Percentiles rank a stretch among this genome's conserved stretches.
Evolutionary conservation across 1,140 invertebrate genomes (phyloP).

Genomic region (Sarcophaga peregrina): DNA sequence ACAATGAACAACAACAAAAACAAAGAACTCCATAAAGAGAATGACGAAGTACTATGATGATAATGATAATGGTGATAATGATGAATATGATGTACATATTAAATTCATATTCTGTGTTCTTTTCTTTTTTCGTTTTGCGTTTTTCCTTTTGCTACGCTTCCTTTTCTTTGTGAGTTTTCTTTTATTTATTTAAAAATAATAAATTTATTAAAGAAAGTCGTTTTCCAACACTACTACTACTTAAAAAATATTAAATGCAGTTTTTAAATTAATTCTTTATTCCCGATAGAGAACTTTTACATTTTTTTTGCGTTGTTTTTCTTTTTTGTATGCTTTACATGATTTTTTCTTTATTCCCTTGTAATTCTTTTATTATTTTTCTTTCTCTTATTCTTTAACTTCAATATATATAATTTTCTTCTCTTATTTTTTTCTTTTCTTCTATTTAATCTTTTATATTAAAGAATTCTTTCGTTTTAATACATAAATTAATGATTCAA

Average conservation of each 20-base stretch:
- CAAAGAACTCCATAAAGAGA: constrained; percentile 30
- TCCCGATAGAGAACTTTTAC: neutral
- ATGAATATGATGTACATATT: constrained; percentile 15
- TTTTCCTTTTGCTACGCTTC: neutral
- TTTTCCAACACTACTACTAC: neutral
- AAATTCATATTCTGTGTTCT: constrained; percentile 35
- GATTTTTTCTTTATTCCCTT: neutral
- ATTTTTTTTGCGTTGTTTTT: no score
- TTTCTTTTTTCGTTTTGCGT: neutral
- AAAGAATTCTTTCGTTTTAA: neutral
- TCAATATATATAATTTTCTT: neutral
- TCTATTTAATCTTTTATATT: neutral
- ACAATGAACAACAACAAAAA: neutral
- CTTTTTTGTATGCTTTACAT: no score
- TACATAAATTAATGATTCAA: neutral
- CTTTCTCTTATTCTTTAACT: neutral
- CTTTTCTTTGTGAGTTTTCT: neutral
- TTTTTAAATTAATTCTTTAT: constrained; percentile 4
- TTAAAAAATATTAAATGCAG: constrained; percentile 1
- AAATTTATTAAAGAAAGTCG: no score
- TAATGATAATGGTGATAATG: neutral
- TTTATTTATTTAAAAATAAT: neutral
- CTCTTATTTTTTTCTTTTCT: neutral
- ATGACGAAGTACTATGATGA: neutral
- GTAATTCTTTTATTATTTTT: neutral